phyloP scores from a whole-genome alignment of 2,797 vertebrate species.

The Schizopygopsis malacanthus region DNA sequence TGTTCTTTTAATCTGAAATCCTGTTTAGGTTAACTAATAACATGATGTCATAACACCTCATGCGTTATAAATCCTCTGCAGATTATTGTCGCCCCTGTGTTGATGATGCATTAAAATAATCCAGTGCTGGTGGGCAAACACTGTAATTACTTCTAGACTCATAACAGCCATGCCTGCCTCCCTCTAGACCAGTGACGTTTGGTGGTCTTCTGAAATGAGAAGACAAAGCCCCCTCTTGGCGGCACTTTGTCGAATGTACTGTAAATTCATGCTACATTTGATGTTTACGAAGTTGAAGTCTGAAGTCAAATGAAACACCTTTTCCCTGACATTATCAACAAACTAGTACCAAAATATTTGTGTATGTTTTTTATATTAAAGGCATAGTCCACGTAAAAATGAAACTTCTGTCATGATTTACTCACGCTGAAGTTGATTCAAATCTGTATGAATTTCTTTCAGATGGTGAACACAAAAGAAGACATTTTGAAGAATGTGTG shows the following conservation, averaged over 20 bases:
- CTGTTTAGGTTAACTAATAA: slow-evolving; percentile 45
- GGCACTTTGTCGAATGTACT: background rate
- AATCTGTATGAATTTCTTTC: background rate
- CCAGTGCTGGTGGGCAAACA: slow-evolving; percentile 14
- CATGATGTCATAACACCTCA: slow-evolving; percentile 43
- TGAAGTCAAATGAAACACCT: background rate
- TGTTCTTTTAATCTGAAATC: slow-evolving; percentile 45
- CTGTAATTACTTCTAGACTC: slow-evolving; percentile 30
- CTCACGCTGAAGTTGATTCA: background rate
- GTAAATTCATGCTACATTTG: background rate
- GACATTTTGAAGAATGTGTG: background rate
- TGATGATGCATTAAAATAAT: slow-evolving; percentile 36
- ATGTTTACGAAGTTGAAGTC: background rate
- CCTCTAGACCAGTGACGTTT: background rate
- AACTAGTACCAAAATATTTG: background rate
- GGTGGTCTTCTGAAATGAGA: background rate
- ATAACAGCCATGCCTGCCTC: slow-evolving; percentile 14
- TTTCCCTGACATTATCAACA: background rate
- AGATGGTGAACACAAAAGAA: background rate
- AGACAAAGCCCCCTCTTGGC: background rate
- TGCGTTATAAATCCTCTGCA: slow-evolving; percentile 29
- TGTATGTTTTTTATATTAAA: background rate
- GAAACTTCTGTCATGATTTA: background rate
- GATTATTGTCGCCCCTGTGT: slow-evolving; percentile 38
- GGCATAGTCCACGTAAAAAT: background rate